Evolutionary conservation across 2,888 invertebrate genomes (phyloP).

Genomic region (Drosophila formosana): DNA sequence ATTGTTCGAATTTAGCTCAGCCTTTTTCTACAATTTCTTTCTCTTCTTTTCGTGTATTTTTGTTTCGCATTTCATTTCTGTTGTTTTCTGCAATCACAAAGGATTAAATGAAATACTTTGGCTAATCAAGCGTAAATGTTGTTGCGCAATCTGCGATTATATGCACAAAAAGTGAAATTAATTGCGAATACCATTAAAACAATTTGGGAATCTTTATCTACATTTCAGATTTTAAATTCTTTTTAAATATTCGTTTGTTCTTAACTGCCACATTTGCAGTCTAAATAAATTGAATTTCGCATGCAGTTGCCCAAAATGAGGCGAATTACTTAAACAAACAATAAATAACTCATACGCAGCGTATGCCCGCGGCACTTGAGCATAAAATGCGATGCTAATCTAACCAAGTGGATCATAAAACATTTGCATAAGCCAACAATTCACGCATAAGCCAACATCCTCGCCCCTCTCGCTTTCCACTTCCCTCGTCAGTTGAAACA

Average conservation of each 20-base stretch:
- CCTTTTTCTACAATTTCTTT: not conserved
- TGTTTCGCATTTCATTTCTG: not conserved
- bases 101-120: not conserved
- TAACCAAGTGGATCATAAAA: slow-evolving; percentile 59
- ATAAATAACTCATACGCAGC: slow-evolving; percentile 71
- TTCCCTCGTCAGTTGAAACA: not conserved
- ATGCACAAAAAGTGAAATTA: not conserved
- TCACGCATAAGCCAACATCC: slow-evolving; percentile 13
- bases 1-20: not conserved
- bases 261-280: not conserved
- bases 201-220: too few relatives aligned
- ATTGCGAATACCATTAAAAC: too few relatives aligned
- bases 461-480: not conserved
- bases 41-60: not conserved
- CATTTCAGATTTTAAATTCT: too few relatives aligned
- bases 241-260: not conserved
- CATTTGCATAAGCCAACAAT: slow-evolving; percentile 38
- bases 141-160: not conserved
- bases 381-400: slow-evolving; percentile 51
- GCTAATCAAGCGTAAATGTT: not conserved
- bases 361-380: slow-evolving; percentile 47
- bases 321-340: slow-evolving; percentile 9
- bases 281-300: not conserved
- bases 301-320: not conserved
- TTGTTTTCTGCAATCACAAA: slow-evolving; percentile 1